Evolutionary conservation across 2,888 invertebrate genomes (phyloP), one percentile per base, ranked within the genome.

Genomic region (Chrysopilus asiliformis): DNA sequence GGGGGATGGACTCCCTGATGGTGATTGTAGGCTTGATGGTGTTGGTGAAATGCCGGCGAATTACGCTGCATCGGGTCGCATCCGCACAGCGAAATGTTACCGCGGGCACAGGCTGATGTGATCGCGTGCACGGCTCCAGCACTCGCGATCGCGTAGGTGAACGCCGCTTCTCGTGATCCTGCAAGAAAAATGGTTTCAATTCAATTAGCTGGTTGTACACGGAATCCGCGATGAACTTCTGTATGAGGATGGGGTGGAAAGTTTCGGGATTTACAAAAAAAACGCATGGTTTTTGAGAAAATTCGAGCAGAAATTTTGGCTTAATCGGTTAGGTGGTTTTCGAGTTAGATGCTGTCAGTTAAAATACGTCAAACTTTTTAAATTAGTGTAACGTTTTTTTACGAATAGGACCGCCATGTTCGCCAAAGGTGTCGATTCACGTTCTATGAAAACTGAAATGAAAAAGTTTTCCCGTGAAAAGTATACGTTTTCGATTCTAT

Each of bases 131-230:
- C 81, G 34, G 91, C 87, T 12, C 91, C 95, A 1, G 94, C 93
- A 34, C 90, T 84, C 43, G 84, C 81, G 53, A 94, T 80, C 36
- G 94, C 93, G 64, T 94, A 91, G 2, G 86, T 84, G 65, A 83
- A 93, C 28, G 93, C 93, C 4, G 93, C 89, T 61, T 95, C 95
- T 47, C 81, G 72, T 45, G 85, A 90, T 45, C 83, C 93, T 91
- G 66, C 24, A 62, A 63, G 50, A 41, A 43, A 43, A 39, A 35
- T 2, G 22, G 22, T 38, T 37, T 38, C 34, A 38, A 38, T 38
- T 38, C 38, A 38, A 38, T 38, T 38, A 38, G 38, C 34, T 34
- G 30, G 34, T 25, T 22, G 30, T 29, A 10, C 29, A 12, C 29
- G 10, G 10, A 14, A 14, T 29, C 16, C 16, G 6, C 10, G 15